Base-by-base conservation (phyloP, 2,797 vertebrate species). In the Podarcis lilfordi region DNA sequence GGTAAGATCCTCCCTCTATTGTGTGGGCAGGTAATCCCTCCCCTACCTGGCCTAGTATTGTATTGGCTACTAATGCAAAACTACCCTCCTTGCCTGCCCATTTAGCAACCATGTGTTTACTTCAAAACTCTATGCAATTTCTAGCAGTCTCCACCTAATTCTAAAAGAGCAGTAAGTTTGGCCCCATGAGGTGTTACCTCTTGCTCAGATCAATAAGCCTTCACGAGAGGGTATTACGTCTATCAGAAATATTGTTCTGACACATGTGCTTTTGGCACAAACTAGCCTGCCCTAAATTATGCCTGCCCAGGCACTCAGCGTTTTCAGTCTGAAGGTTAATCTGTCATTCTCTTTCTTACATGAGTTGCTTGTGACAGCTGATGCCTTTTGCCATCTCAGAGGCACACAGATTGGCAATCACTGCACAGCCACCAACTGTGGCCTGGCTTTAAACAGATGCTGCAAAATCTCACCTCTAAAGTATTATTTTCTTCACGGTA, bases 241-340 rank as follows among this genome's bases (percentile, higher is more conserved):
- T 4, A 88, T 86, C 76, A 75, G 88, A 50, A 0, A 1, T 87
- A 89, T 91, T 35, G 37, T 6, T 9, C 11, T n/a, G 43, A 1
- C 1, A 50, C 35, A 5, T 77, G 80, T 89, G 45, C 40, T 93
- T 87, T 66, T 68, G 75, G 2, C 27, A 78, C 3, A 32, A 80
- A 8, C 29, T 91, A 68, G 2, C 15, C 81, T 86, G 43, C 76
- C 43, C 71, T 71, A 69, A 3, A 8, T 9, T 1, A 3, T 68
- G 8, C 81, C 29, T 64, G 43, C 86, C 50, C 76, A 78, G 37
- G 37, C 74, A 27, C 27, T 80, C 68, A 19, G 2, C 59, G 50
- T 43, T 37, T 91, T 75, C 64, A 79, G 4, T 87, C 55, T 40
- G 80, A 77, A 76, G 86, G 1, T 5, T 64, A 85, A 85, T 40